Evolutionary conservation across 2,113 vertebrate species (phyloP).

Genomic region (Anarhynchus alexandrinus): DNA sequence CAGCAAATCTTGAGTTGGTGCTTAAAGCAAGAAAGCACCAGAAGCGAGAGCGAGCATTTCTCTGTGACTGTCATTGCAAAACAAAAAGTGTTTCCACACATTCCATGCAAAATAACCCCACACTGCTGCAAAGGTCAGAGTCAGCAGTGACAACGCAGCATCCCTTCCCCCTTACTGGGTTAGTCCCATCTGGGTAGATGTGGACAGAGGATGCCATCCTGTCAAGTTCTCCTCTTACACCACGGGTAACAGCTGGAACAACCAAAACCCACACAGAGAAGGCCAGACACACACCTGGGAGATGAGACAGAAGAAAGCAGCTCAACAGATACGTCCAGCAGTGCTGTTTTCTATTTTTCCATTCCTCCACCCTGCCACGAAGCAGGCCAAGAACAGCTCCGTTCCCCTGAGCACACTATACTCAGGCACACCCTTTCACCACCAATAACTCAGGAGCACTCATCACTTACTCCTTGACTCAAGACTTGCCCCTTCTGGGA

Average conservation of each 20-base stretch:
- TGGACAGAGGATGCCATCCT: neutral
- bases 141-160: neutral
- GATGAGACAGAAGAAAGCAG: neutral
- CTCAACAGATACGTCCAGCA: neutral
- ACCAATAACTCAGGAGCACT: neutral
- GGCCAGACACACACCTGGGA: neutral
- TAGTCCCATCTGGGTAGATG: neutral
- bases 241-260: neutral
- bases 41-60: neutral
- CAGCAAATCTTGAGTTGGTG: neutral
- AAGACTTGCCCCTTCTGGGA: neutral
- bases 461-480: neutral
- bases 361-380: neutral
- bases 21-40: neutral
- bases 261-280: neutral
- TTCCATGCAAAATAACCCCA: neutral
- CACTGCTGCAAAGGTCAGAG: neutral
- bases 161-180: fast-evolving
- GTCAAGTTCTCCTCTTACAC: neutral
- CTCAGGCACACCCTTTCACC: neutral
- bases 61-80: neutral
- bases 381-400: neutral
- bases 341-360: neutral
- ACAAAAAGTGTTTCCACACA: neutral
- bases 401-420: neutral